Conservation (phyloP, 1,140 invertebrate genomes). For the Rhopalosiphum padi region DNA sequence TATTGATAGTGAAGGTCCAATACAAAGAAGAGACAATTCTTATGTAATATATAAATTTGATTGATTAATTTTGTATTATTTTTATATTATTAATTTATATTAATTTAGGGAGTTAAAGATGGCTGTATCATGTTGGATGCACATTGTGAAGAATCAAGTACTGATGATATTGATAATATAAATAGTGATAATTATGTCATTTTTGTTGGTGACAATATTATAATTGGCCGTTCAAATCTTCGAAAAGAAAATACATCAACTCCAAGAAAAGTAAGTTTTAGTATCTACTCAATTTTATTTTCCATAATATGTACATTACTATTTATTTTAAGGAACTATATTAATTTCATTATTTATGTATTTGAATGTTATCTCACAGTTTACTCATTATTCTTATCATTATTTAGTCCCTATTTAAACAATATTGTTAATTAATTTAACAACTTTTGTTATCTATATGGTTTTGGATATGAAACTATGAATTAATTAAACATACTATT, state of each 20-base stretch:
- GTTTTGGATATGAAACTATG: background rate
- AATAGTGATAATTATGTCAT: conserved; percentile 42
- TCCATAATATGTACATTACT: background rate
- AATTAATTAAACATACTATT: background rate
- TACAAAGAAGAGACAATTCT: conserved; percentile 68
- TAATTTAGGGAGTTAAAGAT: conserved; percentile 31
- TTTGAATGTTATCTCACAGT: background rate
- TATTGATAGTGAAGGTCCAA: conserved; percentile 85
- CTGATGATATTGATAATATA: conserved; percentile 47
- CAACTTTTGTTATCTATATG: background rate
- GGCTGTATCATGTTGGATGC: conserved; percentile 43
- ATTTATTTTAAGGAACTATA: background rate
- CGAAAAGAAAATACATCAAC: conserved; percentile 33
- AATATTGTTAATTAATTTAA: background rate
- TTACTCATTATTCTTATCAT: background rate
- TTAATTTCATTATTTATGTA: background rate
- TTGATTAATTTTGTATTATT: background rate
- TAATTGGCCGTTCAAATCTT: conserved; percentile 52
- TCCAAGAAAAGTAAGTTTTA: conserved; percentile 37
- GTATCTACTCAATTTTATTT: background rate
- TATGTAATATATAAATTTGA: conserved; percentile 3
- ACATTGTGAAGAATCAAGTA: conserved; percentile 56
- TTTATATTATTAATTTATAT: background rate
- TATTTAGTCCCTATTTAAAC: background rate
- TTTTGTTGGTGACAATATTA: conserved; percentile 52